Base-by-base conservation (phyloP, 1,140 invertebrate genomes). In the Maconellicoccus hirsutus region DNA sequence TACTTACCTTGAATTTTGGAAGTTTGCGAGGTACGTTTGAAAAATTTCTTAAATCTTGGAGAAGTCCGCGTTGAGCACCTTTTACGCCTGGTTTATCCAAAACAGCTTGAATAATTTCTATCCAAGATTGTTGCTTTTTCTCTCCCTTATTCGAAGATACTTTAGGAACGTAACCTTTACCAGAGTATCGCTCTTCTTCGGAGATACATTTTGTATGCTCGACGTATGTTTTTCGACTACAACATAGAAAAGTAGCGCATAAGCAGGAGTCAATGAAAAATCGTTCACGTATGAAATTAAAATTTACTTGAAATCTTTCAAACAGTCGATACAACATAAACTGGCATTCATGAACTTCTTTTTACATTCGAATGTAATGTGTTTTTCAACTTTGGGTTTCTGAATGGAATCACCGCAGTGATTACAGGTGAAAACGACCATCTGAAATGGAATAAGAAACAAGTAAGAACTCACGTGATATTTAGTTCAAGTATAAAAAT, bases 351-450 rank as follows among this genome's bases (percentile, higher is more conserved):
- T 80, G 22, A 80, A 81, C 25, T 76, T 78, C 19, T 81, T 83
- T 70, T 87, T 86, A 77, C 87, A 88, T 75, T 82, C 82, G 70
- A 84, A 85, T 72, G 85, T 84, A 79, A 94, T 94, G 81, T 97
- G 94, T 77, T 93, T 94, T 73, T 93, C 91, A 1, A 96, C 93
- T 79, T 90, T 87, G 29, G 91, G 90, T 77, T 96, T 96, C 77
- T 95, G 93, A 0, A 96, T 78, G 22, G 90, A 87, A 71, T 94
- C 91, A 0, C 93, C 92, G 79, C 94, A 97, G 74, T 88, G 83
- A 76, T 90, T 90, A 79, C 94, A 98, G 16, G 90, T 92, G 78
- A 97, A 97, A 25, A 93, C 89, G 38, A 96, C 93, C 93, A 96
- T 96, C 22, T 66, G 61, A 66, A 66, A 25, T 66, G 25, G n/a